Evolutionary conservation across 1,140 invertebrate species (phyloP), one percentile per base, ranked within the genome.

Genomic region (Heliconius himera): DNA sequence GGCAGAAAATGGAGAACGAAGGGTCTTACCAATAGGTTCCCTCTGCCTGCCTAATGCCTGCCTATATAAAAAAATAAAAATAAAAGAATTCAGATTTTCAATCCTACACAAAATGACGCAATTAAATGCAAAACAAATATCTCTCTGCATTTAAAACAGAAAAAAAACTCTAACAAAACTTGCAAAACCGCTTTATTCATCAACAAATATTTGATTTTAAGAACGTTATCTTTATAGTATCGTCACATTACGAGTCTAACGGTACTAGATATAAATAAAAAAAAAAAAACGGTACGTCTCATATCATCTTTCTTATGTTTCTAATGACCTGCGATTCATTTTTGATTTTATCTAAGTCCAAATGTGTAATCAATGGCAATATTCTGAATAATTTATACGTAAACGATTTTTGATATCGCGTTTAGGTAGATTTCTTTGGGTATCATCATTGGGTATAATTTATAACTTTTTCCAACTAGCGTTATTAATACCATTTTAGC

Each of bases 331-430:
- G 22, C 60, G 9, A 66, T 66, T 66, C 60, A 11, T 29, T 22
- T 66, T 3, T 29, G 54, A 46, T 60, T 60, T 60, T 60, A 60
- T 60, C 54, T 60, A 22, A 6, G 1, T 60, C 54, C 20, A 60
- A 60, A 60, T 60, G 9, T 60, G 54, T 60, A 60, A 60, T 60
- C 54, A 60, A 60, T 9, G 54, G 20, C 54, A 60, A 60, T 60
- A 60, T 60, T 60, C 6, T 3, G 54, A 60, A 60, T 66, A 66
- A 26, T 29, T 66, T 66, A 29, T 66, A 29, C 1, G 60, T 66
- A 66, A 66, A 66, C 60, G 60, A 29, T 26, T 66, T 29, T 66
- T 66, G 60, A 66, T 66, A 66, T 26, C 26, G 22, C 8, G 13
- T 13, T 66, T 22, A 56, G n/a, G n/a, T n/a, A n/a, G 22, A 13